Conservation (phyloP, 92 coral and sea anemone species). For the Epizoanthus fatuus region DNA sequence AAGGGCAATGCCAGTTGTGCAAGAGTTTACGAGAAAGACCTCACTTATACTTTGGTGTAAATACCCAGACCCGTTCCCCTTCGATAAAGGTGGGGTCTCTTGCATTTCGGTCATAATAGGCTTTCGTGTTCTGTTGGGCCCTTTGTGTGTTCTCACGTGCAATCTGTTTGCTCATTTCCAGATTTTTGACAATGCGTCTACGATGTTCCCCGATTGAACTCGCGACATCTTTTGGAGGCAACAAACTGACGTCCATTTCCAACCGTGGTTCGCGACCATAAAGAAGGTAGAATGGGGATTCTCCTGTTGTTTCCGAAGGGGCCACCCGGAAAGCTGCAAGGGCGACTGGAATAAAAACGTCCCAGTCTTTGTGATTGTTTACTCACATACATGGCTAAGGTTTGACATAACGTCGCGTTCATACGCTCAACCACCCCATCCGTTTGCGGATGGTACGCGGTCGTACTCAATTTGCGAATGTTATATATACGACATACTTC, state of each 20-base stretch:
- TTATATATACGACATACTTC: slow-evolving; percentile 40
- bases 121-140: neutral
- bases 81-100: no score
- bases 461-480: slow-evolving; percentile 31
- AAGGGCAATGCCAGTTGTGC: slow-evolving; percentile 18
- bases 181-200: neutral
- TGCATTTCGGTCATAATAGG: no score
- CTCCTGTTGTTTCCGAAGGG: neutral
- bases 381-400: slow-evolving; percentile 46
- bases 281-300: no score
- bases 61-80: no score
- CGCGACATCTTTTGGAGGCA: neutral
- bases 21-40: no score
- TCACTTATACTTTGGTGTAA: no score
- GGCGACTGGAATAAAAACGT: slow-evolving; percentile 46
- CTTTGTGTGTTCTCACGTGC: neutral
- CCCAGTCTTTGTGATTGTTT: slow-evolving; percentile 67
- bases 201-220: slow-evolving; percentile 13
- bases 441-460: slow-evolving; percentile 37
- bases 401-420: slow-evolving; percentile 43
- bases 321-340: slow-evolving; percentile 53
- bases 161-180: neutral
- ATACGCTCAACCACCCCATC: slow-evolving; percentile 63
- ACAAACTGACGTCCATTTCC: neutral
- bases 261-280: neutral